Evolutionary conservation across 2,797 vertebrate genomes (phyloP).

Genomic region (Eulemur mongoz): DNA sequence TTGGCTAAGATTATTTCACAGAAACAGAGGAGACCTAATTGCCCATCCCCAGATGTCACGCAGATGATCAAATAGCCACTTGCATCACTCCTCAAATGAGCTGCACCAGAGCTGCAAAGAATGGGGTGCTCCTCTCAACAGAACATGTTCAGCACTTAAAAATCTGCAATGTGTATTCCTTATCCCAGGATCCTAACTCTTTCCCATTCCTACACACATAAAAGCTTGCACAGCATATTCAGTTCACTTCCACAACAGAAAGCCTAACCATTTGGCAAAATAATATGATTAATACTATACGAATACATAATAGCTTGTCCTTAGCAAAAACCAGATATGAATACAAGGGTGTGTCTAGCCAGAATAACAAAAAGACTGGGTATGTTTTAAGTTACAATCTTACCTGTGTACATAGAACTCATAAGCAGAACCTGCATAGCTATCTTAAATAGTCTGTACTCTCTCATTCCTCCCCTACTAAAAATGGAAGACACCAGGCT

Average conservation of each 20-base stretch:
- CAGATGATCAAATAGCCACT: constrained; percentile 76
- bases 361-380: background rate
- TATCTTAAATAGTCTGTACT: background rate
- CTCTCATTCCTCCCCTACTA: background rate
- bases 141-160: constrained; percentile 61
- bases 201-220: constrained; percentile 55
- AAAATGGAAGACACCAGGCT: background rate
- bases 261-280: constrained; percentile 67
- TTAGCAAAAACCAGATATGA: constrained; percentile 48
- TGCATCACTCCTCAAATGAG: constrained; percentile 66
- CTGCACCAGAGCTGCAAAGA: constrained; percentile 24
- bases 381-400: background rate
- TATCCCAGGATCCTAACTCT: constrained; percentile 32
- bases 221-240: constrained; percentile 61
- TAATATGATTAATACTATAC: constrained; percentile 50
- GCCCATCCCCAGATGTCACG: constrained; percentile 80
- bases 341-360: background rate
- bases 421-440: background rate
- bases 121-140: constrained; percentile 29
- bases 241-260: constrained; percentile 66
- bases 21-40: constrained; percentile 74
- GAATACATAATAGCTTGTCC: constrained; percentile 69
- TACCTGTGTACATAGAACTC: background rate
- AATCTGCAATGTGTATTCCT: background rate
- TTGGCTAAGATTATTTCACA: constrained; percentile 77